Conservation (phyloP, 2,113 vertebrate genomes). For the Nothobranchius kuhntae region DNA sequence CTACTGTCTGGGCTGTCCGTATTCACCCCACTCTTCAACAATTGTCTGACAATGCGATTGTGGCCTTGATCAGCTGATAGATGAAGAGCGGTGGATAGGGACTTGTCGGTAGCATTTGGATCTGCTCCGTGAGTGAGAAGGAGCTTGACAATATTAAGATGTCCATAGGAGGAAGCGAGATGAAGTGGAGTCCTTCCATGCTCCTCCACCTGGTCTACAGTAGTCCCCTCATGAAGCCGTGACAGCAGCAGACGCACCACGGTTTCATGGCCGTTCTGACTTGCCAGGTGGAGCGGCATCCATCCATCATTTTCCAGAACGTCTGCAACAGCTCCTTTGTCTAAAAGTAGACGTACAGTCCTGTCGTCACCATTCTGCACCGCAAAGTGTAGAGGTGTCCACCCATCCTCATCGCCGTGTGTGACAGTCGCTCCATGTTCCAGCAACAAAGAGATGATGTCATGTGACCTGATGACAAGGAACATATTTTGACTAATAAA, state of each 20-base stretch:
- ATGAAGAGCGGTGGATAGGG: conserved; percentile 79
- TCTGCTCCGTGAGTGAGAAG: conserved; percentile 81
- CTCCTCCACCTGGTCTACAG: conserved; percentile 63
- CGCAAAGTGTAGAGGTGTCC: conserved; percentile 85
- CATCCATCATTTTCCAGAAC: conserved; percentile 79
- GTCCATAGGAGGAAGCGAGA: conserved; percentile 81
- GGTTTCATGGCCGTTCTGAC: conserved; percentile 87
- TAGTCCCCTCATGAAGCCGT: conserved; percentile 64
- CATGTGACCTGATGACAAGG: conserved; percentile 59
- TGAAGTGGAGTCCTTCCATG: conserved; percentile 82
- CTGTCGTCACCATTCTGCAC: conserved; percentile 85
- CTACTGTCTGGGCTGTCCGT: conserved; percentile 72
- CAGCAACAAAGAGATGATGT: conserved; percentile 78
- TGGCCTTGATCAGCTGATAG: conserved; percentile 82
- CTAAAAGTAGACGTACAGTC: conserved; percentile 75
- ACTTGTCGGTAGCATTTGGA: conserved; percentile 74
- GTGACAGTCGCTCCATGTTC: conserved; percentile 63
- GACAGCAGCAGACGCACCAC: conserved; percentile 83
- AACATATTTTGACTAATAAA: not conserved
- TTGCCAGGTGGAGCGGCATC: conserved; percentile 85
- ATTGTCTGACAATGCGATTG: conserved; percentile 81
- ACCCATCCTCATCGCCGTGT: conserved; percentile 79
- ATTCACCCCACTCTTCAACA: conserved; percentile 72
- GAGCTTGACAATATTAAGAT: conserved; percentile 81
- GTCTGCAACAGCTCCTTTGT: conserved; percentile 71